Evolutionary conservation across 2,888 invertebrate genomes (phyloP).

Genomic region (Dryocosmus kuriphilus): DNA sequence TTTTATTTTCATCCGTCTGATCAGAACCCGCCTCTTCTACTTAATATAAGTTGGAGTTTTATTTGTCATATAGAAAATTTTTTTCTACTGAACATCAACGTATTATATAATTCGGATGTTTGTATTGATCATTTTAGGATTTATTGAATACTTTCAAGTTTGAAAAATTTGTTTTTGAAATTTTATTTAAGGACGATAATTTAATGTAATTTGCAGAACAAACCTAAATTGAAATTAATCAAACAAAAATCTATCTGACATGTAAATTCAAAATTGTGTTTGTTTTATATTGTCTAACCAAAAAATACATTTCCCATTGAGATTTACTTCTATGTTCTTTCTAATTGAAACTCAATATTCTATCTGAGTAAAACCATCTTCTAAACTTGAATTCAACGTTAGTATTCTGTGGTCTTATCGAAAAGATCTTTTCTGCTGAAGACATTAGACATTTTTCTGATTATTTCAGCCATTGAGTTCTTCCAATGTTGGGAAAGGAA

Average conservation of each 20-base stretch:
- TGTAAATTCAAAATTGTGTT: no score
- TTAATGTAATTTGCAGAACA: background rate
- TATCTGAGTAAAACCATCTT: background rate
- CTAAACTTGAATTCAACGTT: background rate
- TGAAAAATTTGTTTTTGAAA: background rate
- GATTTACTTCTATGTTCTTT: background rate
- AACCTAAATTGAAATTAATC: background rate
- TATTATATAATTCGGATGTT: background rate
- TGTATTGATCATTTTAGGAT: background rate
- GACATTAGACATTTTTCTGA: background rate
- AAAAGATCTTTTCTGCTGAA: background rate
- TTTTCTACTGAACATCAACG: background rate
- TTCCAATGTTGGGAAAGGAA: background rate
- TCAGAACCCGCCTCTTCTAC: background rate
- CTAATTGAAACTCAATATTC: background rate
- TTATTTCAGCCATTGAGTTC: background rate
- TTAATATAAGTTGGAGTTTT: background rate
- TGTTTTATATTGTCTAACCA: background rate
- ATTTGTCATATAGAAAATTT: background rate
- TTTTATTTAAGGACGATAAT: background rate
- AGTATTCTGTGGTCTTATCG: background rate
- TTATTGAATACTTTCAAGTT: background rate
- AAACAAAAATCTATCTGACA: background rate
- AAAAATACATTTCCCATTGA: no score
- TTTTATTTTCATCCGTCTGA: background rate